Percentiles rank a stretch among this genome's conserved stretches.
Conservation (phyloP, 1,140 invertebrate genomes). For the Caenorhabditis brenneri region DNA sequence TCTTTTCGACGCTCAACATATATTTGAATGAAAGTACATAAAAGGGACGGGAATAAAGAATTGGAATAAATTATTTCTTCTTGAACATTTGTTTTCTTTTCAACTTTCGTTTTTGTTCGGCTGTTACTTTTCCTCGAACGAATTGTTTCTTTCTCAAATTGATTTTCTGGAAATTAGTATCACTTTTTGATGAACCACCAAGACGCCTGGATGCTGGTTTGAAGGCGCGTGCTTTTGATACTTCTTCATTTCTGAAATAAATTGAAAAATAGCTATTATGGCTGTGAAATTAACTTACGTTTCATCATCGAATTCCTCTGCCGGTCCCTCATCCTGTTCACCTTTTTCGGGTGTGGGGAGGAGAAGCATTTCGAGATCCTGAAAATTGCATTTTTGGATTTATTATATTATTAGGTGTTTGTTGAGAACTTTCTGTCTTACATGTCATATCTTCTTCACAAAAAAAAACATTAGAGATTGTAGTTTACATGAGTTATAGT, state of each 20-base stretch:
- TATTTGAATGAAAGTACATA: too few species aligned
- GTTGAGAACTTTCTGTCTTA: too few species aligned
- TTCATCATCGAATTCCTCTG: constrained; percentile 35
- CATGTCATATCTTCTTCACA: too few species aligned
- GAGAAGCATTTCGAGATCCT: constrained; percentile 43
- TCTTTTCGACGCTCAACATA: too few species aligned
- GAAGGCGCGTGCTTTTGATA: background rate
- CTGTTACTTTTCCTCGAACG: constrained; percentile 44
- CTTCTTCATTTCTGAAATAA: constrained; percentile 40
- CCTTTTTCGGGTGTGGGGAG: background rate
- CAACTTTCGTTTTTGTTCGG: constrained; percentile 46
- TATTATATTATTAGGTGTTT: too few species aligned
- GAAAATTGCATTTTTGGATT: too few species aligned
- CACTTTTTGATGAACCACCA: background rate
- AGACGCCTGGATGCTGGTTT: background rate
- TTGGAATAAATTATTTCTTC: constrained; percentile 21
- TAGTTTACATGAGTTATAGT: background rate
- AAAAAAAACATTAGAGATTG: too few species aligned
- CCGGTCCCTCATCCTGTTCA: background rate
- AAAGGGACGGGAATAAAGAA: too few species aligned
- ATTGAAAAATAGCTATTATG: background rate
- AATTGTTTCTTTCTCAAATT: constrained; percentile 48
- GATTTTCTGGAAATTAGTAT: constrained; percentile 41
- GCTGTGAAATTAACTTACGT: background rate
- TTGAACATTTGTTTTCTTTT: constrained; percentile 46